phyloP scores from a whole-genome alignment of 2,797 vertebrate species.

The Microctenopoma steveboyesi region DNA sequence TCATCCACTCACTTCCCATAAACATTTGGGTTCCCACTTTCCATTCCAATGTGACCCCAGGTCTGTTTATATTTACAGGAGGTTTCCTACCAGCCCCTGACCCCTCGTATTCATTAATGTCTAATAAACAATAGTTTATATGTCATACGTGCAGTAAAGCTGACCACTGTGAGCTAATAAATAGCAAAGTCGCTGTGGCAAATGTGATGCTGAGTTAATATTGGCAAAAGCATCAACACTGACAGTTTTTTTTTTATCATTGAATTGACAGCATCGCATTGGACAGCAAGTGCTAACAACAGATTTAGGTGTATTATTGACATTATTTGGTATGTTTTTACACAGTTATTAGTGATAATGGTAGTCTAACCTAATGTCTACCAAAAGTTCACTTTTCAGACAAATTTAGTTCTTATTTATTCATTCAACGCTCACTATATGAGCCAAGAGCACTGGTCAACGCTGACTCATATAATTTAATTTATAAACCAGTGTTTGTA shows the following conservation, averaged over 20 bases:
- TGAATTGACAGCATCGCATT: not conserved
- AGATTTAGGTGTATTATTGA: not conserved
- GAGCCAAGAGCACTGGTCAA: not conserved
- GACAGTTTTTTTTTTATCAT: conserved; percentile 21
- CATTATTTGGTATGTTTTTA: too few species aligned
- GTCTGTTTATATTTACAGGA: conserved; percentile 46
- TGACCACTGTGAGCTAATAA: conserved; percentile 30
- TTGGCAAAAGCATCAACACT: conserved; percentile 27
- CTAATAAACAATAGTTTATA: conserved; percentile 58
- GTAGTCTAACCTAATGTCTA: not conserved
- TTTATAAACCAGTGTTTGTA: too few species aligned
- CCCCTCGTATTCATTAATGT: conserved; percentile 60
- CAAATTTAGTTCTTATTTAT: too few species aligned
- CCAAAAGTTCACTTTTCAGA: not conserved
- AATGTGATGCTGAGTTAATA: conserved; percentile 29
- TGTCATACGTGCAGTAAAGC: conserved; percentile 40
- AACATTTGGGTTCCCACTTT: conserved; percentile 34
- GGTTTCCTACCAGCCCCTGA: conserved; percentile 42
- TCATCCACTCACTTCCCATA: conserved; percentile 41
- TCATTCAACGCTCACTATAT: too few species aligned
- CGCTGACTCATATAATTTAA: not conserved
- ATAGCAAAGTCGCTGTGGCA: conserved; percentile 39
- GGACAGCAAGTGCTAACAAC: not conserved
- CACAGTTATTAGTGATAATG: too few species aligned
- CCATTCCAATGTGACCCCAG: conserved; percentile 28